Conservation (phyloP, 2,797 vertebrate species). For the Carcharodon carcharias region DNA sequence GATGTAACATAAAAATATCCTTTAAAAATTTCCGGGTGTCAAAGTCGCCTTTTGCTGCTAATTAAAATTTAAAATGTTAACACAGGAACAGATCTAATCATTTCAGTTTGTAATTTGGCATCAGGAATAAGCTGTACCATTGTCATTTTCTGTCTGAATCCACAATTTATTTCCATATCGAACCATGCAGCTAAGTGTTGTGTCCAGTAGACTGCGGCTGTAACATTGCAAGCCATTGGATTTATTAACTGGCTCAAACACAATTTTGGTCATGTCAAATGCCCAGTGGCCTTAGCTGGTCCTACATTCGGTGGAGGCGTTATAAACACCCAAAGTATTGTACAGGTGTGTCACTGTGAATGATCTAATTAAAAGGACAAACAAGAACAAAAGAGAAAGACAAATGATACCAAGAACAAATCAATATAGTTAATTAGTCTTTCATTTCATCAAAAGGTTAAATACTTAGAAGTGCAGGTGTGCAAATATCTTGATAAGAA, state of each 20-base stretch:
- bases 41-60: not conserved
- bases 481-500: not conserved
- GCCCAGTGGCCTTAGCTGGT: not conserved
- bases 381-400: not conserved
- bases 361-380: conserved; percentile 5
- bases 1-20: not conserved
- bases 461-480: not conserved
- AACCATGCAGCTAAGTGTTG: not conserved
- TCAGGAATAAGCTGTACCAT: not conserved
- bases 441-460: not conserved
- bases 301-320: conserved; percentile 1
- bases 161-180: conserved; percentile 12
- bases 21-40: not conserved
- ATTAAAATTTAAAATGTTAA: not conserved
- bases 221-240: not conserved
- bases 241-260: not conserved
- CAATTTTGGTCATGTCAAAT: not conserved
- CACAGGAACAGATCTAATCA: not conserved
- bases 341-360: conserved; percentile 13
- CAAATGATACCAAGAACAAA: conserved; percentile 2
- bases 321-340: not conserved
- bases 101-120: not conserved
- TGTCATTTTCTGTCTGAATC: not conserved
- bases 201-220: conserved; percentile 21
- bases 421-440: conserved; percentile 12